Evolutionary conservation across 2,113 vertebrate species (phyloP).

Genomic region (Ictidomys tridecemlineatus): DNA sequence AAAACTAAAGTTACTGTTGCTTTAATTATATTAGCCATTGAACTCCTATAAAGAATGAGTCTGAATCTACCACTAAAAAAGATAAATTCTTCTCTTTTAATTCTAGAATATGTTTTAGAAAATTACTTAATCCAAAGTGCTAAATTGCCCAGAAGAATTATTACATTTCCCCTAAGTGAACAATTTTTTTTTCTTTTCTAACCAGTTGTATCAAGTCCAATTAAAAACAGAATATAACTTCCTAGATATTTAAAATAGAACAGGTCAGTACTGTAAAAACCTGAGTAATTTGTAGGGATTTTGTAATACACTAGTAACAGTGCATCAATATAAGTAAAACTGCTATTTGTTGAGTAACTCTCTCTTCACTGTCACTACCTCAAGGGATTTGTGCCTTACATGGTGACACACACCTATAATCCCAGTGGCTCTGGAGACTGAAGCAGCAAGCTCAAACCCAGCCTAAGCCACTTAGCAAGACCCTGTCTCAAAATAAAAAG

Average conservation of each 20-base stretch:
- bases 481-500: no score
- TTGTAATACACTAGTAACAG: conserved; percentile 57
- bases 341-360: conserved; percentile 29
- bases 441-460: no score
- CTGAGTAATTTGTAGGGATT: conserved; percentile 61
- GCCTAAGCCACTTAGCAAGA: no score
- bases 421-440: no score
- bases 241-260: conserved; percentile 37
- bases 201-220: conserved; percentile 49
- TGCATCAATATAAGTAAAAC: conserved; percentile 46
- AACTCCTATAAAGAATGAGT: conserved; percentile 6
- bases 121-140: conserved; percentile 54
- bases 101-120: conserved; percentile 64
- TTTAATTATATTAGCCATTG: conserved; percentile 41
- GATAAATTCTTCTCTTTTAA: conserved; percentile 40
- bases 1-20: neutral
- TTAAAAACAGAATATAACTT: conserved; percentile 59
- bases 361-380: neutral
- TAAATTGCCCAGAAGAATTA: conserved; percentile 69
- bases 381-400: neutral
- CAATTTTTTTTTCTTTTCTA: conserved; percentile 53
- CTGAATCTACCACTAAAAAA: conserved; percentile 28
- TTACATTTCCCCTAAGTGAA: conserved; percentile 61
- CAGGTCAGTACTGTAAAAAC: conserved; percentile 37
- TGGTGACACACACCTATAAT: no score